A percentile compares a stretch with the other conserved stretches of the same genome.
These are phyloP conservation scores for Lasioglossum calceatum DNA, from an alignment of 2,888 invertebrate genomes.

Conservation along the genomic window DNA sequence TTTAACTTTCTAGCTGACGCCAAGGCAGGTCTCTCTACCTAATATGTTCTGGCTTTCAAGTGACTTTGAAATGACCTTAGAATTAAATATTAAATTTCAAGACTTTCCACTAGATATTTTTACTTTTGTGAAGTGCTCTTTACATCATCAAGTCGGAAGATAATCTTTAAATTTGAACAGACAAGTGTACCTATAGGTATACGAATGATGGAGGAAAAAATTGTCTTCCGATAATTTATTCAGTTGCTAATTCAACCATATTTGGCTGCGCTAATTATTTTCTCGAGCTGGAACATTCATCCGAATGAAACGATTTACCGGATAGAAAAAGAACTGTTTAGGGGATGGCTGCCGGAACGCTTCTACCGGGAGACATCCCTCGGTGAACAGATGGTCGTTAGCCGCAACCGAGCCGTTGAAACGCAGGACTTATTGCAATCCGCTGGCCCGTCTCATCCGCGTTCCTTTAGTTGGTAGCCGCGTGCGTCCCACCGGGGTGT, in stretches of 20 bases:
- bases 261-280: background rate
- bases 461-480: background rate
- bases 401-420: background rate
- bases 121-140: background rate
- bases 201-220: no score
- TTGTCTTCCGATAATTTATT: no score
- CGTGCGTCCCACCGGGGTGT: slow-evolving; percentile 32
- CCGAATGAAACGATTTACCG: background rate
- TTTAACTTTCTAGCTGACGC: background rate
- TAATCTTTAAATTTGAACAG: no score
- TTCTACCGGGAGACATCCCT: background rate
- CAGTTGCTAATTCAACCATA: background rate
- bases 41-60: background rate
- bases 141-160: background rate
- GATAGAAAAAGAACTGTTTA: slow-evolving; percentile 7
- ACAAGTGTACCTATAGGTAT: no score
- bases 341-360: background rate
- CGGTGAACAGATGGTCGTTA: slow-evolving; percentile 18
- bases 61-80: no score
- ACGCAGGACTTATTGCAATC: slow-evolving; percentile 39
- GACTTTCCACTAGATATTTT: background rate
- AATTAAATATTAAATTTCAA: background rate
- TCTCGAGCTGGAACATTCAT: background rate
- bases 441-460: slow-evolving; percentile 11
- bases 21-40: no score